Evolutionary conservation across 2,797 vertebrate genomes (phyloP), one percentile per base, ranked within the genome.

Genomic region (Adelosebastes latens): DNA sequence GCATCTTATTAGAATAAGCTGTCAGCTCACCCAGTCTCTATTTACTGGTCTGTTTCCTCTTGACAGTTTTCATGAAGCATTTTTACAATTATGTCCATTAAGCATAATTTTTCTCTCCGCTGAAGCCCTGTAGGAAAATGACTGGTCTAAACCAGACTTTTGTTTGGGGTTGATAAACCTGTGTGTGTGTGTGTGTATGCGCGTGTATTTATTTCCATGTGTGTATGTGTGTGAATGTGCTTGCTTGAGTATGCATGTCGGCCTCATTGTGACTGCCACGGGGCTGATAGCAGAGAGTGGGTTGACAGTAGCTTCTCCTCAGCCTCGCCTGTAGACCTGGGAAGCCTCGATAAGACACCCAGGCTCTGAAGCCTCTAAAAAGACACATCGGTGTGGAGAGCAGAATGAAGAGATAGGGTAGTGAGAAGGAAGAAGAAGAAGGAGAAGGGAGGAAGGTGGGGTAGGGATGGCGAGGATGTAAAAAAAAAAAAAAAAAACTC

Each of bases 271-370:
- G 85, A 89, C 83, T 89, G 90, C 85, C 82, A 78, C 7, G 3
- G 87, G 78, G 86, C 86, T 87, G 91, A 93, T 93, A 93, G 90
- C 84, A 82, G 84, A 75, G 81, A 85, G 78, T 59, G 70, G 86
- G 83, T 82, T 93, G 93, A 94, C 90, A 90, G 89, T 76, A 80
- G 88, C 87, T 91, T 93, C 88, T 90, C 80, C 82, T 84, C 83
- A 83, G 90, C 85, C 87, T 93, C 53, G 89, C 91, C 85, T 59
- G 73, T 87, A 89, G 93, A 93, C 93, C 95, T 95, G 94, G 89
- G 87, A 90, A 90, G 83, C 85, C 82, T 88, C 55, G 95, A 96
- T 96, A 96, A 96, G 93, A 91, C 88, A 74, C 60, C 70, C 85
- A 29, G 68, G 70, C 92, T 94, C 82, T 89, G 86, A 89, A 93